Percentiles rank a stretch among this genome's conserved stretches.
phyloP scores from a whole-genome alignment of 2,888 invertebrate species.

The Rhingia rostrata region DNA sequence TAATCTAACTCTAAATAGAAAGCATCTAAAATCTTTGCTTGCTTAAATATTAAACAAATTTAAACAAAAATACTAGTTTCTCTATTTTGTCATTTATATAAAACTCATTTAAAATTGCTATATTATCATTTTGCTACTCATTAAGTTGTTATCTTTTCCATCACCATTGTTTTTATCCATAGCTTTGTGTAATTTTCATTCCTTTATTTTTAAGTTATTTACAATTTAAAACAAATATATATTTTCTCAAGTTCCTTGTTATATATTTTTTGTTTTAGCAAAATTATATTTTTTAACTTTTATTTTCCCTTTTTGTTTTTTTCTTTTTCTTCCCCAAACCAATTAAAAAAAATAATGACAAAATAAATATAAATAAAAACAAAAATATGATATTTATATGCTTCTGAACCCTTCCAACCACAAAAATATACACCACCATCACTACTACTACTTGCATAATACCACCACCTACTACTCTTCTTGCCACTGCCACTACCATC shows the following conservation, averaged over 20 bases:
- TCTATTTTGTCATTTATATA: slow-evolving; percentile 21
- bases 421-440: slow-evolving; percentile 45
- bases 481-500: slow-evolving; percentile 65
- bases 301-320: slow-evolving; percentile 77
- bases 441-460: slow-evolving; percentile 59
- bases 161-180: slow-evolving; percentile 19
- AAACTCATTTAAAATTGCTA: slow-evolving; percentile 53
- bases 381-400: slow-evolving; percentile 60
- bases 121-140: slow-evolving; percentile 56
- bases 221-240: slow-evolving; percentile 66
- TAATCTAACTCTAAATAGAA: slow-evolving; percentile 11
- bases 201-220: slow-evolving; percentile 58
- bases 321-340: slow-evolving; percentile 76
- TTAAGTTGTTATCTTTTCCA: slow-evolving; percentile 33
- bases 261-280: slow-evolving; percentile 75
- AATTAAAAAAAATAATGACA: slow-evolving; percentile 55
- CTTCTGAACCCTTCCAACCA: slow-evolving; percentile 62
- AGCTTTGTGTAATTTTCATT: slow-evolving; percentile 57
- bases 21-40: slow-evolving; percentile 20
- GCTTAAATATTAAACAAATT: slow-evolving; percentile 16
- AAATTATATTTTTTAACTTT: slow-evolving; percentile 79
- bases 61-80: slow-evolving; percentile 2
- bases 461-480: slow-evolving; percentile 61
- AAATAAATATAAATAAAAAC: slow-evolving; percentile 47
- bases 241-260: slow-evolving; percentile 47